Conservation (phyloP, 2,797 vertebrate species). For the Anableps anableps region DNA sequence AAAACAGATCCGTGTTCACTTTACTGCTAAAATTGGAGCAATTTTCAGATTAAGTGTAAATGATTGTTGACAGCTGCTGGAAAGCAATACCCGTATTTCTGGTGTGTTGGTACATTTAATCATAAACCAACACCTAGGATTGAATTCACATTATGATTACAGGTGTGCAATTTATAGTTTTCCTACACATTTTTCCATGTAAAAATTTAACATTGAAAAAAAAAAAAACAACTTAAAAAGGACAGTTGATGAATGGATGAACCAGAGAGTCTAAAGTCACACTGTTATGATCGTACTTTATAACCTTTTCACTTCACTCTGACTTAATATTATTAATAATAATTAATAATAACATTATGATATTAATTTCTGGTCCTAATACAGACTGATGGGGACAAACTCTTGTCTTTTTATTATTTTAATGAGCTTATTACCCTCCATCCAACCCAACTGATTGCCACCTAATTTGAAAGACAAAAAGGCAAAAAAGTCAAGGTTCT, state of each 20-base stretch:
- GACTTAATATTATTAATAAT: no score
- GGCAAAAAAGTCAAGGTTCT: not conserved
- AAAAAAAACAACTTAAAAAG: not conserved
- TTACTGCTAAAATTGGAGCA: not conserved
- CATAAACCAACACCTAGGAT: not conserved
- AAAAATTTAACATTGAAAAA: no score
- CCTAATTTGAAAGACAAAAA: not conserved
- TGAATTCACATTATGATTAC: not conserved
- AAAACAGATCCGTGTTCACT: not conserved
- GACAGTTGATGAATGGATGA: not conserved
- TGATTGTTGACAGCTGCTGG: not conserved
- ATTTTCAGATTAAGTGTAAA: not conserved
- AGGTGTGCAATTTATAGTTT: not conserved
- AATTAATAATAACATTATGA: no score
- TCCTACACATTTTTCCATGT: not conserved
- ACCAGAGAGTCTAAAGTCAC: not conserved
- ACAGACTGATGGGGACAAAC: not conserved
- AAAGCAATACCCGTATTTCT: not conserved
- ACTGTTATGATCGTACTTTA: not conserved
- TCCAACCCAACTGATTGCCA: not conserved
- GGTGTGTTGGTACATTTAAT: not conserved
- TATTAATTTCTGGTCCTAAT: not conserved
- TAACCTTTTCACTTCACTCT: not conserved
- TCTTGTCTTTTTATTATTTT: not conserved
- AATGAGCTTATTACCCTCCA: not conserved